These are phyloP conservation scores for Polyploca ridens DNA, from an alignment of 2,888 invertebrate genomes.

Conservation along the genomic window DNA sequence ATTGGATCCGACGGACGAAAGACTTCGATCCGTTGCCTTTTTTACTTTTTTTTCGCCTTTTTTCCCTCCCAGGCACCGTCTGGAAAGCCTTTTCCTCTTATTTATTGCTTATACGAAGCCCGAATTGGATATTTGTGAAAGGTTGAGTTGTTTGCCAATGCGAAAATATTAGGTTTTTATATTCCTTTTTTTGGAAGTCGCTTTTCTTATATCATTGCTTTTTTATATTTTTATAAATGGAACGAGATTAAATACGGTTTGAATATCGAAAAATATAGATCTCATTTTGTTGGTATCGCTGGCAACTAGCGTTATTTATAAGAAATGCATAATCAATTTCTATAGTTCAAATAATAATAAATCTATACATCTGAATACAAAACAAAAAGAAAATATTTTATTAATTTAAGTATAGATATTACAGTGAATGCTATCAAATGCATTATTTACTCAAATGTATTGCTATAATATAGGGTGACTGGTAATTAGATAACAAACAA, in stretches of 20 bases:
- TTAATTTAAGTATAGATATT: too few relatives aligned
- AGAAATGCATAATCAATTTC: too few relatives aligned
- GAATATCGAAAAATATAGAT: neutral
- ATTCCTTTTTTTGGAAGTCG: conserved; percentile 1
- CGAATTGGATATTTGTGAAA: conserved; percentile 83
- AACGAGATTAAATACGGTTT: neutral
- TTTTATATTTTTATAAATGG: conserved; percentile 10
- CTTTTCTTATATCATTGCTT: conserved; percentile 35
- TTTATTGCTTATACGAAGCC: conserved; percentile 84
- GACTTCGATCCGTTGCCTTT: conserved; percentile 81
- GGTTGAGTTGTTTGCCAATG: conserved; percentile 71
- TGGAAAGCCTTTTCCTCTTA: conserved; percentile 83
- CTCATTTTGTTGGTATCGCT: neutral
- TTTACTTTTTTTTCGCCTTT: conserved; percentile 58
- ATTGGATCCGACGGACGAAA: conserved; percentile 84
- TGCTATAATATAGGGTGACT: too few relatives aligned
- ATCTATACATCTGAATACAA: too few relatives aligned
- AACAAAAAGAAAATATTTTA: too few relatives aligned
- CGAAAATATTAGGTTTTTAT: conserved; percentile 64
- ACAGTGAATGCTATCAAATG: too few relatives aligned
- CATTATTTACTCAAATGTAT: too few relatives aligned
- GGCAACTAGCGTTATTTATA: neutral
- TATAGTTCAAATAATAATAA: too few relatives aligned
- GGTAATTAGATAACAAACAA: too few relatives aligned
- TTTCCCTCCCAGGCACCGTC: conserved; percentile 68